Percentiles rank a stretch among this genome's conserved stretches.
Evolutionary conservation across 2,888 invertebrate genomes (phyloP).

Genomic region (Cecidostiba fungosa): DNA sequence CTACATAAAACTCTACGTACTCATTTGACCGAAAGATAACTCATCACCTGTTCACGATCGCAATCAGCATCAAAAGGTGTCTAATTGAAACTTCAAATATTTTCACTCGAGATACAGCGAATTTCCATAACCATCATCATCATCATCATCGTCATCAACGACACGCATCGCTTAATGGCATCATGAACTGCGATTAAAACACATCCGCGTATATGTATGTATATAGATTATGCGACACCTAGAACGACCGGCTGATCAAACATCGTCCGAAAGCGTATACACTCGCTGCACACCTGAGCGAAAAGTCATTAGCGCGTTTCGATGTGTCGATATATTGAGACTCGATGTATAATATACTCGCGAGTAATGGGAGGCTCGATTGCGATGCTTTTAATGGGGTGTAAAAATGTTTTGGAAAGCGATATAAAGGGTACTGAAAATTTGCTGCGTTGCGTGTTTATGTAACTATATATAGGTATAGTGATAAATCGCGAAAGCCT

Average conservation of each 20-base stretch:
- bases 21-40: not conserved
- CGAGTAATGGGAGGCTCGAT: not conserved
- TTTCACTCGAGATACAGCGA: not conserved
- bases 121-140: conserved; percentile 45
- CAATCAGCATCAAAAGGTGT: not conserved
- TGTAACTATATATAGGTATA: not conserved
- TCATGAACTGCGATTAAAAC: conserved; percentile 23
- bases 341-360: not conserved
- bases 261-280: not conserved
- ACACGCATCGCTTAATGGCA: conserved; percentile 34
- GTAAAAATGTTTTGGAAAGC: conserved; percentile 16
- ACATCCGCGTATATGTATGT: not conserved
- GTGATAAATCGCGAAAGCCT: not conserved
- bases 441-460: not conserved
- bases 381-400: conserved; percentile 9
- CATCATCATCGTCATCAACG: not conserved
- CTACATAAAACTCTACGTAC: not conserved
- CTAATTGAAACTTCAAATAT: conserved; percentile 58
- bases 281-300: not conserved
- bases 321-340: not conserved
- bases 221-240: conserved; percentile 41
- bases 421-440: not conserved
- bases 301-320: conserved; percentile 45
- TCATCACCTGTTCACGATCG: not conserved
- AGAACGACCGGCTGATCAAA: conserved; percentile 40